These are phyloP conservation scores for Thripadectes ignobilis DNA, from an alignment of 2,797 vertebrate species.

Conservation along the genomic window DNA sequence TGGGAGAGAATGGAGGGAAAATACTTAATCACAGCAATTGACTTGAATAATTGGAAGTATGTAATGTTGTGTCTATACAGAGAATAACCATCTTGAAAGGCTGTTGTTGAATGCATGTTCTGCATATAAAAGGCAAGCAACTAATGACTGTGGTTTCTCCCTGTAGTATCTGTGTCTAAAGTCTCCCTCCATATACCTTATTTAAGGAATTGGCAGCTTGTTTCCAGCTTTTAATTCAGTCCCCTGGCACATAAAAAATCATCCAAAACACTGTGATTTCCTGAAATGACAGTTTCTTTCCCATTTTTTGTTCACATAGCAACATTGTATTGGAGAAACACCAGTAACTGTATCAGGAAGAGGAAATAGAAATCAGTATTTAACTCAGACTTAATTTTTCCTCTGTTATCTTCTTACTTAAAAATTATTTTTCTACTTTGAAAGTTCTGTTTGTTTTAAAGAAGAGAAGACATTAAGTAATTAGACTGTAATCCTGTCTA, in stretches of 20 bases:
- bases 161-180: neutral
- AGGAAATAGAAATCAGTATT: neutral
- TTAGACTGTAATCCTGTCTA: neutral
- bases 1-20: neutral
- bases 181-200: neutral
- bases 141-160: neutral
- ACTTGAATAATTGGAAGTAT: neutral
- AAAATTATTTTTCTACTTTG: neutral
- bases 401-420: neutral
- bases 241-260: neutral
- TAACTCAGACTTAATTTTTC: neutral
- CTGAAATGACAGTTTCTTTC: neutral
- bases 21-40: neutral
- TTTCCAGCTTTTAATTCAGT: neutral
- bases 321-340: neutral
- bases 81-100: neutral
- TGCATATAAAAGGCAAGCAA: neutral
- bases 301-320: neutral
- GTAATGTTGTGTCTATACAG: neutral
- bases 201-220: neutral
- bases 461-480: neutral
- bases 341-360: neutral
- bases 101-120: neutral
- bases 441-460: neutral
- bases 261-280: neutral